Evolutionary conservation across 2,113 vertebrate genomes (phyloP).

Genomic region (Murina feae): DNA sequence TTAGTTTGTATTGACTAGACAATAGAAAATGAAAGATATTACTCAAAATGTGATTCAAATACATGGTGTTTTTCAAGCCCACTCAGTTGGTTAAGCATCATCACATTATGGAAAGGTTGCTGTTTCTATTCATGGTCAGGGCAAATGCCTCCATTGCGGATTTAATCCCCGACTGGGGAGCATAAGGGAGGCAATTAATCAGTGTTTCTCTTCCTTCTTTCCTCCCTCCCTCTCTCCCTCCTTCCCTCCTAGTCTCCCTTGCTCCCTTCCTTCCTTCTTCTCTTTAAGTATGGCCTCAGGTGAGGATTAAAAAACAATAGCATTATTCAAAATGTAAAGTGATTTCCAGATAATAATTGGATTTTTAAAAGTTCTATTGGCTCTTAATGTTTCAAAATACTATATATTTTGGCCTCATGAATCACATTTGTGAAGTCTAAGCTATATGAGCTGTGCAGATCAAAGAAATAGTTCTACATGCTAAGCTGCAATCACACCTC

Average conservation of each 20-base stretch:
- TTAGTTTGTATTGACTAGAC: not conserved
- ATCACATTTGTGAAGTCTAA: not conserved
- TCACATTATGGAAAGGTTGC: not conserved
- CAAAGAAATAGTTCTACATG: not conserved
- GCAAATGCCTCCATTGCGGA: not conserved
- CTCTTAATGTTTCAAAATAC: not conserved
- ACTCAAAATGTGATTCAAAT: not conserved
- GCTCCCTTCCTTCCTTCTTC: too few species aligned
- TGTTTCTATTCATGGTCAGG: not conserved
- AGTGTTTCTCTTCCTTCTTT: too few species aligned
- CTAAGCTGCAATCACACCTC: not conserved
- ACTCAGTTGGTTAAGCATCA: not conserved
- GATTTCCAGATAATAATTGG: not conserved
- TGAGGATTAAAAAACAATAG: too few species aligned
- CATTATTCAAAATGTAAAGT: not conserved
- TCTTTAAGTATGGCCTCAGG: too few species aligned
- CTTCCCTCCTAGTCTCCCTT: too few species aligned
- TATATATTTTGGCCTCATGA: not conserved
- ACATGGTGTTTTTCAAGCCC: not conserved
- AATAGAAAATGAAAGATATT: not conserved
- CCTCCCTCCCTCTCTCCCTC: too few species aligned
- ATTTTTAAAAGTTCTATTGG: not conserved
- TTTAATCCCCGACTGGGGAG: not conserved
- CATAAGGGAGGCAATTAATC: not conserved
- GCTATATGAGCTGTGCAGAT: not conserved